A percentile compares a stretch with the other conserved stretches of the same genome.
These are phyloP conservation scores for Dione juno DNA, from an alignment of 2,888 invertebrate species.

Conservation along the genomic window DNA sequence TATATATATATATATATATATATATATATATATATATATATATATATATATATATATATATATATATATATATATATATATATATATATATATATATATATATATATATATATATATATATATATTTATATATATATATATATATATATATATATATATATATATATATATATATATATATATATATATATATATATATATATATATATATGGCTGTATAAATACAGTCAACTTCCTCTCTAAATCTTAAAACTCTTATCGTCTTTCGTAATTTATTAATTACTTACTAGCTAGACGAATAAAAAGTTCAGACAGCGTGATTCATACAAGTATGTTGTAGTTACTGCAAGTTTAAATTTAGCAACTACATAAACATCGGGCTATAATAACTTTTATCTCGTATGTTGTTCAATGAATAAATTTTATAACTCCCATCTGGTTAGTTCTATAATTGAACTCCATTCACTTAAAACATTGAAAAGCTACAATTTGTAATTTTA, in stretches of 20 bases:
- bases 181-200: no score
- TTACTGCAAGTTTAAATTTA: constrained; percentile 4
- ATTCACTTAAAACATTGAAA: background rate
- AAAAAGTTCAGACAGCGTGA: background rate
- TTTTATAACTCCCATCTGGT: constrained; percentile 12
- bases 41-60: no score
- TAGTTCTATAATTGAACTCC: background rate
- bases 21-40: no score
- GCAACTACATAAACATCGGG: background rate
- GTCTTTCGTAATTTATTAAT: no score
- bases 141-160: no score
- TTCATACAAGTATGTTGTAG: background rate
- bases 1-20: no score
- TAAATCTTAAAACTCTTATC: background rate
- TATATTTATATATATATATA: no score
- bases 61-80: no score
- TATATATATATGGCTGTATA: background rate
- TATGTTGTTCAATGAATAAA: constrained; percentile 3
- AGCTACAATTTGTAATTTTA: no score
- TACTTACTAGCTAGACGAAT: background rate
- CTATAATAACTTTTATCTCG: background rate
- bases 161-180: no score
- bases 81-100: no score
- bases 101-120: no score
- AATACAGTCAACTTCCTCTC: background rate